Conservation (phyloP, 2,113 vertebrate species). For the Sapayoa aenigma region DNA sequence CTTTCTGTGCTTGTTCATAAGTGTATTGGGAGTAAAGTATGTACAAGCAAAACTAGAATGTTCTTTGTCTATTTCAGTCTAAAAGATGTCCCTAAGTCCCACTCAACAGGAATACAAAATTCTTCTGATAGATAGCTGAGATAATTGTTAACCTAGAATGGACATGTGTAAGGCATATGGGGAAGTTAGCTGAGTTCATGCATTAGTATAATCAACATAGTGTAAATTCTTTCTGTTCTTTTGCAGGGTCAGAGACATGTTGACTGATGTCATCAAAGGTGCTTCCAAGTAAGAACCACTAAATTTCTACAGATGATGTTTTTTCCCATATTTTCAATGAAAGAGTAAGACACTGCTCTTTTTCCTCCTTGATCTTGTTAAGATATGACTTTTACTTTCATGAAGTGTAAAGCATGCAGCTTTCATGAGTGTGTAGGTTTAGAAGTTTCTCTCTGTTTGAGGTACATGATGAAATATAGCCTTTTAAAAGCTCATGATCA, state of each 20-base stretch:
- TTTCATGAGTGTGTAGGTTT: background rate
- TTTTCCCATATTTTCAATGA: background rate
- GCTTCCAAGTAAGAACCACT: conserved; percentile 87
- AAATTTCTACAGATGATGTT: background rate
- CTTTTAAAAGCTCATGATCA: background rate
- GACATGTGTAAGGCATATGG: background rate
- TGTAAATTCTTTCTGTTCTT: background rate
- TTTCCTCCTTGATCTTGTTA: background rate
- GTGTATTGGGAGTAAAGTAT: background rate
- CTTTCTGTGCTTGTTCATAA: background rate
- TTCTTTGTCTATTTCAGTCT: background rate
- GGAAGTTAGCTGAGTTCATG: background rate
- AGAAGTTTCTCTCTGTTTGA: background rate
- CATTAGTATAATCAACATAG: fast-evolving
- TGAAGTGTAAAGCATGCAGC: background rate
- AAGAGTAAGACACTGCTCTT: background rate
- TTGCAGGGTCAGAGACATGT: conserved; percentile 89
- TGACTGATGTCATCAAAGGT: conserved; percentile 86
- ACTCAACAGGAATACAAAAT: background rate
- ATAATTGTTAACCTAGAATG: background rate
- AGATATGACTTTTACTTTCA: background rate
- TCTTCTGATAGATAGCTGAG: background rate
- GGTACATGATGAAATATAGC: background rate
- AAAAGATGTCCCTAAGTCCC: background rate
- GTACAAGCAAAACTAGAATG: background rate